Evolutionary conservation across 2,888 invertebrate species (phyloP), one percentile per base, ranked within the genome.

Genomic region (Chrysodeixis includens): DNA sequence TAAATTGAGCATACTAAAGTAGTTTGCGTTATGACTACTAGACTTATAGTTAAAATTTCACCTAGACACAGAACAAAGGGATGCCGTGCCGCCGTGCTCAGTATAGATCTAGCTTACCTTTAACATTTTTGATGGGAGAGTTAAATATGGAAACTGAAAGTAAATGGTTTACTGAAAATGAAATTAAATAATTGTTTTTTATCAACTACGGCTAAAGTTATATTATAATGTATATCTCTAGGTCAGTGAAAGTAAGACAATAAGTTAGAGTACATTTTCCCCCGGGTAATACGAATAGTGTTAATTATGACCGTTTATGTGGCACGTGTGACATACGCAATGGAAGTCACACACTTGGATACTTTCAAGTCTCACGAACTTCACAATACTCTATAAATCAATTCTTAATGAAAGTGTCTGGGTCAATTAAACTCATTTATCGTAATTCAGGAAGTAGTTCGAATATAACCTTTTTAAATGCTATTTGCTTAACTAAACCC

Each of bases 301-400:
- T 63, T 22, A 68, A 74, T 70, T 70, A 70, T 72, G 58, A 62
- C 69, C 40, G 58, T 22, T 30, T 60, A 81, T 78, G 78, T 81
- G 56, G 82, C 78, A 54, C 81, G 83, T 82, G 83, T 74, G 82
- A 82, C 75, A 72, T 71, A 72, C 63, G 65, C 71, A 69, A 56
- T 55, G 61, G 20, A 52, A 55, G 56, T 68, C 74, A 51, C 69
- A 59, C 44, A 71, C 66, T 76, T 56, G 12, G 56, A 61, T 56
- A 69, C 77, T 72, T 73, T 74, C 72, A 59, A 70, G 69, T 82
- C 79, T 30, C 81, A 78, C 79, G 74, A 49, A 74, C 44, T n/a
- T 9, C 32, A 78, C 67, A 71, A 79, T 75, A 69, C 66, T 49
- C 57, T 61, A 69, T 82, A 75, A 72, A 82, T 76, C 76, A 72